Evolutionary conservation across 1,140 invertebrate species (phyloP).

Genomic region (Parapsyche elsis): DNA sequence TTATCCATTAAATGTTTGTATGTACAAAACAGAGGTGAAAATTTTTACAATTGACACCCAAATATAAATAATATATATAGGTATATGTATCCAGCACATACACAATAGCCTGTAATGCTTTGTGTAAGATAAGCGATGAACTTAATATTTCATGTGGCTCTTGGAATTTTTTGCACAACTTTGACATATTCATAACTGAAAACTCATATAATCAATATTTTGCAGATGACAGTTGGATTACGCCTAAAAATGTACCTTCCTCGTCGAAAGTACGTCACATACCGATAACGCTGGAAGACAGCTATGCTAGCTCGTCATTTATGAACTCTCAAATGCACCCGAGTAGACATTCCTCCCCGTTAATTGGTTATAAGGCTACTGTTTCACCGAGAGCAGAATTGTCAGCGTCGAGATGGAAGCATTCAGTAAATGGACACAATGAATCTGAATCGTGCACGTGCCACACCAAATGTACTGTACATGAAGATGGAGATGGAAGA

Average conservation of each 20-base stretch:
- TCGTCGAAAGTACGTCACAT: conserved; percentile 39
- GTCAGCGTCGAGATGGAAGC: not conserved
- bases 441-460: not conserved
- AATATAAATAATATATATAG: too few relatives aligned
- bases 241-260: conserved; percentile 18
- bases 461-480: not conserved
- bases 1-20: too few relatives aligned
- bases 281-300: conserved; percentile 42
- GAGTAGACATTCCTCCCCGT: conserved; percentile 12
- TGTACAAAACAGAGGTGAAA: too few relatives aligned
- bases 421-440: not conserved
- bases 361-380: not conserved
- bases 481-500: not conserved
- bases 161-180: too few relatives aligned
- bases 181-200: too few relatives aligned
- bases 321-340: not conserved
- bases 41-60: too few relatives aligned
- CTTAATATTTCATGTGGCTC: too few relatives aligned
- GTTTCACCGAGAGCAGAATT: not conserved
- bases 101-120: too few relatives aligned
- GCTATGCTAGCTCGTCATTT: conserved; percentile 41
- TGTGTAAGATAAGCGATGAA: too few relatives aligned
- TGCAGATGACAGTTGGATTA: conserved; percentile 44
- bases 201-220: too few relatives aligned
- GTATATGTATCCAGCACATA: too few relatives aligned